These are phyloP conservation scores for Megalurothrips usitatus DNA, from an alignment of 2,888 invertebrate genomes.

Conservation along the genomic window DNA sequence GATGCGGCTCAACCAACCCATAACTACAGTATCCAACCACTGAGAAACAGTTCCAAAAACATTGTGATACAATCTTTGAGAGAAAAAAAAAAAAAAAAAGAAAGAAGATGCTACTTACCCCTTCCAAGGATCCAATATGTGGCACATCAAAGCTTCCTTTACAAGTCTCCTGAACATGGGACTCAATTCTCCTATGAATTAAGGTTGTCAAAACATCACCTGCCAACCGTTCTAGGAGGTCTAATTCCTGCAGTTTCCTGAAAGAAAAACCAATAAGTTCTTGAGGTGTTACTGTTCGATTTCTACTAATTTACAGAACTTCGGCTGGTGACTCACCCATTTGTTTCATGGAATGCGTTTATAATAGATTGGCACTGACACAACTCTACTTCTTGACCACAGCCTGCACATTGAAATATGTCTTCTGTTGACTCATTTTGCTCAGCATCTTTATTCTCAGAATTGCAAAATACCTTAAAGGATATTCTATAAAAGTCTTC, in stretches of 20 bases:
- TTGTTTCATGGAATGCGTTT: constrained; percentile 69
- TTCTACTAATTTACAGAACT: neutral
- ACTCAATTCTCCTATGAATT: constrained; percentile 76
- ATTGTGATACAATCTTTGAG: constrained; percentile 18
- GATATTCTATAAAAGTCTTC: constrained; percentile 73
- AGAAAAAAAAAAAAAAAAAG: constrained; percentile 22
- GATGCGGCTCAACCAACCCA: constrained; percentile 80
- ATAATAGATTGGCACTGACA: constrained; percentile 65
- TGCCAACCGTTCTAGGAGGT: constrained; percentile 74
- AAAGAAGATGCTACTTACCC: constrained; percentile 48
- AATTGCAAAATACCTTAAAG: constrained; percentile 62
- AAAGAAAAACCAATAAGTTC: neutral
- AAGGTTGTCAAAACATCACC: constrained; percentile 79
- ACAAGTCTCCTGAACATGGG: constrained; percentile 78
- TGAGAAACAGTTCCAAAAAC: constrained; percentile 44
- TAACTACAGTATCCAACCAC: constrained; percentile 83
- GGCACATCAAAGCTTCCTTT: constrained; percentile 82
- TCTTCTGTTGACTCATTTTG: constrained; percentile 55
- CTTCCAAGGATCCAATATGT: constrained; percentile 69
- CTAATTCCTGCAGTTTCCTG: constrained; percentile 65
- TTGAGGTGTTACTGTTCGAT: neutral
- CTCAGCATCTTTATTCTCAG: constrained; percentile 43
- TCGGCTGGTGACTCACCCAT: constrained; percentile 52
- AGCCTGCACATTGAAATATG: constrained; percentile 64
- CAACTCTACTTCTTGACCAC: constrained; percentile 57